These are phyloP conservation scores for Fukomys damarensis DNA, from an alignment of 2,113 vertebrate species.

Conservation along the genomic window DNA sequence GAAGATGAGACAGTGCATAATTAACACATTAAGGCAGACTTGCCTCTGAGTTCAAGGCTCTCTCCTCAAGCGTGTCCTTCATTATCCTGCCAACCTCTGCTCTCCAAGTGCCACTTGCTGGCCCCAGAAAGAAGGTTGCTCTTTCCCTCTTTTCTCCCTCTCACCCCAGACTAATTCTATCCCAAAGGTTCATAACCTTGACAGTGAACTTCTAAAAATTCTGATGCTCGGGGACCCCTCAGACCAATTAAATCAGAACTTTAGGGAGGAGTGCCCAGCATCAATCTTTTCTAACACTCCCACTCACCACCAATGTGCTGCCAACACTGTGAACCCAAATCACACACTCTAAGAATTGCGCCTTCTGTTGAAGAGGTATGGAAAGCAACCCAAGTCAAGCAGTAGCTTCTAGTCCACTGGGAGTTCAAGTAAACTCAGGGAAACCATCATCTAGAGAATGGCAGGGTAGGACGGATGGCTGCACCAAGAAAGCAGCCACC, in stretches of 20 bases:
- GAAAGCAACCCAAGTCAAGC: neutral
- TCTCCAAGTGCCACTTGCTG: neutral
- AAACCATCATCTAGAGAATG: neutral
- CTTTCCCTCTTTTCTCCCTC: neutral
- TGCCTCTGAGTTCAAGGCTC: neutral
- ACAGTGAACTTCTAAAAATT: neutral
- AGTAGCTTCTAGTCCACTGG: neutral
- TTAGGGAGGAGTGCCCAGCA: neutral
- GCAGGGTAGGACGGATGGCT: fast-evolving
- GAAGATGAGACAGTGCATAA: neutral
- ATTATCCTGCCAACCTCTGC: neutral
- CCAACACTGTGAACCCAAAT: neutral
- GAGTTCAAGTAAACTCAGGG: neutral
- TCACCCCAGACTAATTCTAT: neutral
- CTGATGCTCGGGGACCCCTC: neutral
- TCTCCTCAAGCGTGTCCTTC: neutral
- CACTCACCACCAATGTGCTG: fast-evolving
- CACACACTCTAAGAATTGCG: neutral
- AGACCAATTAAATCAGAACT: neutral
- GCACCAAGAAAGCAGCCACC: neutral
- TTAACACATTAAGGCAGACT: neutral
- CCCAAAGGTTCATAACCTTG: neutral
- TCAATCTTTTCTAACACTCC: neutral
- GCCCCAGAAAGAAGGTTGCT: neutral
- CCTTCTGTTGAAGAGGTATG: slow-evolving; percentile 2